A percentile compares a stretch with the other conserved stretches of the same genome.
Evolutionary conservation across 2,888 invertebrate species (phyloP).

Genomic region (Sceliomorpha sp.): DNA sequence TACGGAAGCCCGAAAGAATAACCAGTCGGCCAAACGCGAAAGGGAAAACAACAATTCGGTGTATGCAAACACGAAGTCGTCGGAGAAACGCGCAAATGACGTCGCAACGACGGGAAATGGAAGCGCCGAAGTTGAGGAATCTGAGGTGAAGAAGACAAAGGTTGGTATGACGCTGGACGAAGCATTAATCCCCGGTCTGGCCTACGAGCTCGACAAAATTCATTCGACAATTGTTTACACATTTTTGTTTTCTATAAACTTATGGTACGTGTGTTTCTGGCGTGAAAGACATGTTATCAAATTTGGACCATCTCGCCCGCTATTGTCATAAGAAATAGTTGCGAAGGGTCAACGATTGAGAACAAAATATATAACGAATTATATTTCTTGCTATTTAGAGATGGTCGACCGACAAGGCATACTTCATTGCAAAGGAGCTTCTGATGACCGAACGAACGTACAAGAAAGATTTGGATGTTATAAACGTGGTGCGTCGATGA

Average conservation of each 20-base stretch:
- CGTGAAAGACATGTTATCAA: too few relatives aligned
- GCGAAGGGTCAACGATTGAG: too few relatives aligned
- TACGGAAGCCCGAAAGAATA: constrained; percentile 43
- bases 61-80: constrained; percentile 59
- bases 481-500: constrained; percentile 93
- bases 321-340: too few relatives aligned
- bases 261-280: too few relatives aligned
- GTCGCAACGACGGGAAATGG: constrained; percentile 62
- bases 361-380: too few relatives aligned
- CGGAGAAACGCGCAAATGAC: constrained; percentile 66
- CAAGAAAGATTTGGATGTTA: constrained; percentile 95
- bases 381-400: constrained; percentile 79
- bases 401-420: constrained; percentile 86
- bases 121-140: constrained; percentile 69
- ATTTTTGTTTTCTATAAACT: too few relatives aligned
- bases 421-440: constrained; percentile 94
- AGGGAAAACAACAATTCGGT: constrained; percentile 75
- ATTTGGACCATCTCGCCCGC: too few relatives aligned
- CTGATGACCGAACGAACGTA: constrained; percentile 98
- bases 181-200: too few relatives aligned
- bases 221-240: too few relatives aligned
- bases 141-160: constrained; percentile 66
- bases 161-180: too few relatives aligned
- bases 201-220: too few relatives aligned
- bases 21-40: constrained; percentile 58